Evolutionary conservation across 92 coral and sea anemone genomes (phyloP).

Genomic region (Bergia puertoricense): DNA sequence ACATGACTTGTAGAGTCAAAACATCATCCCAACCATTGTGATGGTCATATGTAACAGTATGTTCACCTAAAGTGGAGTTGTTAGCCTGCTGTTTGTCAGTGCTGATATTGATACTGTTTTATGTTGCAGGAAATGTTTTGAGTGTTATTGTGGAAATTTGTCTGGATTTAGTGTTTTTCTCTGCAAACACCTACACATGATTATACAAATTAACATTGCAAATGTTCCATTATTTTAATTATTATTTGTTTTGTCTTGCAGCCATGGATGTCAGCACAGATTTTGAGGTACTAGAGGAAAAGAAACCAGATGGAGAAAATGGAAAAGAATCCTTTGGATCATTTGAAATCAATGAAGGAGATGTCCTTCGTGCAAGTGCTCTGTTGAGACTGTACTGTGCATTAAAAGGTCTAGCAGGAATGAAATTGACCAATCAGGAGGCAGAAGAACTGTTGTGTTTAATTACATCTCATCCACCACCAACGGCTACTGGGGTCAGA

Average conservation of each 20-base stretch:
- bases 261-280: slow-evolving; percentile 97
- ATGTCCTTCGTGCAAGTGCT: slow-evolving; percentile 83
- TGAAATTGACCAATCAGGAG: slow-evolving; percentile 90
- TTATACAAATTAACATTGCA: too few species aligned
- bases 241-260: slow-evolving; percentile 23
- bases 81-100: too few species aligned
- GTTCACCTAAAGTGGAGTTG: too few species aligned
- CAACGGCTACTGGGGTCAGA: slow-evolving; percentile 90
- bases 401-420: slow-evolving; percentile 87
- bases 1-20: too few species aligned
- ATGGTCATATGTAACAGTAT: too few species aligned
- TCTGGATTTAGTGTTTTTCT: too few species aligned
- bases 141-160: too few species aligned
- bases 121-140: too few species aligned
- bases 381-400: slow-evolving; percentile 89
- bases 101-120: too few species aligned
- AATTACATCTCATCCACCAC: slow-evolving; percentile 91
- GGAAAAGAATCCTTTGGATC: slow-evolving; percentile 58
- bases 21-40: too few species aligned
- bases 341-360: slow-evolving; percentile 76
- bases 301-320: slow-evolving; percentile 43
- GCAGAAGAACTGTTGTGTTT: slow-evolving; percentile 80
- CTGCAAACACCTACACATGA: not conserved
- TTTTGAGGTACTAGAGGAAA: slow-evolving; percentile 84
- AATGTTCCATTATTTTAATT: not conserved